Conservation (phyloP, 2,113 vertebrate species). For the Corynorhinus townsendii region DNA sequence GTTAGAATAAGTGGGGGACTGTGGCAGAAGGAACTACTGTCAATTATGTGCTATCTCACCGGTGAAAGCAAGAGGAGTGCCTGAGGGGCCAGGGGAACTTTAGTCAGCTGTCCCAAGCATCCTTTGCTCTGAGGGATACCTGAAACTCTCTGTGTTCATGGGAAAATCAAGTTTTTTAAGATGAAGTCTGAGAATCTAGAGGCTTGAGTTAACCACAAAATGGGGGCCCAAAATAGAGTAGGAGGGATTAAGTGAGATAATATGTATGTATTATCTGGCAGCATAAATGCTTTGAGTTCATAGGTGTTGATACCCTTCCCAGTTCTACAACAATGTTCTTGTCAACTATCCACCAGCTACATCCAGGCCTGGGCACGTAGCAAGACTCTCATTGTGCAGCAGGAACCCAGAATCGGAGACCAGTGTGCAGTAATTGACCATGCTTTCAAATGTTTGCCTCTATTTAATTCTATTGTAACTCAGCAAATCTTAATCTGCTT, state of each 20-base stretch:
- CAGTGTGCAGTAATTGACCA: rapidly evolving
- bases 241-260: background rate
- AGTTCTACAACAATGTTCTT: background rate
- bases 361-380: background rate
- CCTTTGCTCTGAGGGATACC: background rate
- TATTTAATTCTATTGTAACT: background rate
- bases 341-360: no score
- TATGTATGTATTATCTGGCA: background rate
- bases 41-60: rapidly evolving
- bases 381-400: background rate
- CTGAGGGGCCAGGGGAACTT: background rate
- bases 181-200: background rate
- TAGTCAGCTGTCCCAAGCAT: rapidly evolving
- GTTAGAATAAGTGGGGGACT: background rate
- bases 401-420: background rate
- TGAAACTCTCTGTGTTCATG: background rate
- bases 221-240: rapidly evolving
- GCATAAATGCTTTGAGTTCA: background rate
- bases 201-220: background rate
- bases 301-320: background rate
- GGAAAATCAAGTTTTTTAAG: background rate
- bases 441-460: background rate
- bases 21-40: rapidly evolving
- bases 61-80: background rate
- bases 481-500: background rate